Percentiles rank a stretch among this genome's conserved stretches.
These are phyloP conservation scores for Camelus dromedarius DNA, from an alignment of 2,113 vertebrate genomes.

Conservation along the genomic window DNA sequence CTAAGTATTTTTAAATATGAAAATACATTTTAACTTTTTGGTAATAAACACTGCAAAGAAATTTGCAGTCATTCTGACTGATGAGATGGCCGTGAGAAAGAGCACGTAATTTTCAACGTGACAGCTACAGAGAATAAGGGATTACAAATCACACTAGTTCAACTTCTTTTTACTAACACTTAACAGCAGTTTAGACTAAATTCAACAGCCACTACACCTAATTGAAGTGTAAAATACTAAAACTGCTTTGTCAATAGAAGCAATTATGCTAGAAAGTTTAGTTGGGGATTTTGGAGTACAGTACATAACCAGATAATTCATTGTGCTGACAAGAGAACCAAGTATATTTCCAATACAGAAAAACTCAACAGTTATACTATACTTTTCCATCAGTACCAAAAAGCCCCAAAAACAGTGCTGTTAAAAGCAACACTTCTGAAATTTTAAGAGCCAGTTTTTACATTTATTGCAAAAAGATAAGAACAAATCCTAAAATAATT, in stretches of 20 bases:
- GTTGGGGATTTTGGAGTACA: not conserved
- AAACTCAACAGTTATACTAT: not conserved
- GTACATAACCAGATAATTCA: not conserved
- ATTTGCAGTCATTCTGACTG: constrained; percentile 34
- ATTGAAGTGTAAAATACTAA: constrained; percentile 2
- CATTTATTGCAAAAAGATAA: not conserved
- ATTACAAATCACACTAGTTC: constrained; percentile 38
- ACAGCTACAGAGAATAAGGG: not conserved
- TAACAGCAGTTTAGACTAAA: not conserved
- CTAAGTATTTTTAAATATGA: not conserved
- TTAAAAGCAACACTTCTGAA: not conserved
- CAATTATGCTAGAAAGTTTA: not conserved
- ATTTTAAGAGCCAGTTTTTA: constrained; percentile 26
- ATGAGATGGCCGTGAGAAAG: not conserved
- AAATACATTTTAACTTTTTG: constrained; percentile 35
- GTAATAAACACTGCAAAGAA: constrained; percentile 26
- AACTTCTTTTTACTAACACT: not conserved
- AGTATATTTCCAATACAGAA: not conserved
- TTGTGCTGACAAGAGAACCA: not conserved
- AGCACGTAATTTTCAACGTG: not conserved
- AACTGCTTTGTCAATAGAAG: not conserved
- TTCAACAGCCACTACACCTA: not conserved
- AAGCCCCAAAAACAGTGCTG: not conserved
- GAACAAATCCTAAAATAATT: not conserved
- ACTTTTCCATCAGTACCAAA: not conserved